Base-by-base conservation (phyloP, 2,113 vertebrate species). In the Nipponia nippon region DNA sequence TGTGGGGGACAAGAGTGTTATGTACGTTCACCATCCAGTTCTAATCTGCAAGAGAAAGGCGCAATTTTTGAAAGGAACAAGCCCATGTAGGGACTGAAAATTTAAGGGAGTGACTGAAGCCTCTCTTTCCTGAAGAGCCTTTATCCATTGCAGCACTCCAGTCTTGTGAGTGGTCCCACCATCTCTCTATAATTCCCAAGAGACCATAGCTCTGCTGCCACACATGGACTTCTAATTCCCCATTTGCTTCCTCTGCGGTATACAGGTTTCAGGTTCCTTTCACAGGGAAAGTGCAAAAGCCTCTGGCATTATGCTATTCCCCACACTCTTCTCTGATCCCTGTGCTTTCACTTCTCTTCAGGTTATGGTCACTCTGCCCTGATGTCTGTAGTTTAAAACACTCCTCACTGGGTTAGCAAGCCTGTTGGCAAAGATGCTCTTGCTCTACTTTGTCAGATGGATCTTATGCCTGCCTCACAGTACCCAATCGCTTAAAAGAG, bases 121-220 rank as follows among this genome's bases (percentile, higher is more conserved):
- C 20, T 16, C 14, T 61, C 23, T 56, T 27, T 67, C 25, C 44
- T 63, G 42, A 75, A 34, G 3, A 94, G 34, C 32, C 26, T 65
- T 63, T 34, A 59, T 32, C 50, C 22, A 65, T 5, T 29, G 69
- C 50, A 59, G 52, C 50, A 42, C 16, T 59, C 16, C 30, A 65
- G 27, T 55, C 34, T 27, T 17, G 72, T 21, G 12, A 89, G 30
- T 1, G 0, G 63, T 76, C 42, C 32, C 50, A 81, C 38, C 17
- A 44, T 9, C 27, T 34, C 50, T 53, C 27, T 58, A 16, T 29
- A 65, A 84, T 13, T 18, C 17, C 34, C 14, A 75, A 34, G 44
- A 75, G 30, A 38, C 25, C 62, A 63, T 14, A 65, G n/a, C 25
- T 62, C 59, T 69, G 47, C 55, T 1, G 0, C 17, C 1, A 1